These are phyloP conservation scores for Myotis vivesi DNA, from an alignment of 2,797 vertebrate species.

Conservation along the genomic window DNA sequence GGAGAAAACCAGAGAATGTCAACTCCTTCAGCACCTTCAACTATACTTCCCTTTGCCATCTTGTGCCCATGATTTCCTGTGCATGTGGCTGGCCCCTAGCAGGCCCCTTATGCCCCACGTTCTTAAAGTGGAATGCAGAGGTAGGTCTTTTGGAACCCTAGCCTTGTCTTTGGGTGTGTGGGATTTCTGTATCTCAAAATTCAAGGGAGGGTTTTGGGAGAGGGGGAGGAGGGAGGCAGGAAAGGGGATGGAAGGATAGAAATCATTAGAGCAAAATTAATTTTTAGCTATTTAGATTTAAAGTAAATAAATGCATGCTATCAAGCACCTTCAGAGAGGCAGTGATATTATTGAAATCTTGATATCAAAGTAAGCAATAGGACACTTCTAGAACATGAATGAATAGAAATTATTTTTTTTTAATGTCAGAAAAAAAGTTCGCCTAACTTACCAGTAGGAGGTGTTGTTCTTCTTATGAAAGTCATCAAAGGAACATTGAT, in stretches of 20 bases:
- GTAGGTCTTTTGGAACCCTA: neutral
- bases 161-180: neutral
- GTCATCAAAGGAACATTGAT: neutral
- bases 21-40: neutral
- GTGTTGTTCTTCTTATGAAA: neutral
- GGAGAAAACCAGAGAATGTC: neutral
- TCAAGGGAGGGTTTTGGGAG: neutral
- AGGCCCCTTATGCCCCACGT: accelerated
- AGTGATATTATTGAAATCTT: neutral
- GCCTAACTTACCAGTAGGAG: constrained; percentile 11
- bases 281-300: neutral
- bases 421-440: neutral
- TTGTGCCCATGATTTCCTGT: neutral
- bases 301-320: neutral
- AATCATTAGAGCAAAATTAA: neutral
- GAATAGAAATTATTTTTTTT: neutral
- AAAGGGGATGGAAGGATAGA: neutral
- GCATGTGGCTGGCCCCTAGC: neutral
- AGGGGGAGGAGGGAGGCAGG: neutral
- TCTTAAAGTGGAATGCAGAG: neutral
- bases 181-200: constrained; percentile 17
- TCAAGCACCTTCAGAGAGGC: neutral
- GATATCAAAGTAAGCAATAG: neutral
- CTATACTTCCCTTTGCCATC: accelerated
- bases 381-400: neutral